Conservation (phyloP, 2,797 vertebrate species). For the Arnoldichthys spilopterus region DNA sequence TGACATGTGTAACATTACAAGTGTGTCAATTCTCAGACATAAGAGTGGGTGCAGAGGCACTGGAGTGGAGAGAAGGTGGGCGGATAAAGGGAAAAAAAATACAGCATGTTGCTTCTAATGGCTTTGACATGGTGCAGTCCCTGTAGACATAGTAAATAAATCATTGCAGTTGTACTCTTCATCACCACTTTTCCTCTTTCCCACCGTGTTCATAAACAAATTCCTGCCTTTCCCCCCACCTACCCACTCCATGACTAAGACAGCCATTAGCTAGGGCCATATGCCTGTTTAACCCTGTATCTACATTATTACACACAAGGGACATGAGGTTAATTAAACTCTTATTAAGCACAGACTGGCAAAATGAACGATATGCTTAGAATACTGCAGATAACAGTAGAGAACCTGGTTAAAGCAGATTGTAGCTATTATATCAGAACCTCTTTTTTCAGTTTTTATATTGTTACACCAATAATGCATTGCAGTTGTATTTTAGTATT, state of each 20-base stretch:
- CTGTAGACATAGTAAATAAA: slow-evolving; percentile 33
- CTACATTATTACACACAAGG: neutral
- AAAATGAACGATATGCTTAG: too few species aligned
- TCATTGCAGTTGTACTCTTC: slow-evolving; percentile 8
- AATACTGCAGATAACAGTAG: too few species aligned
- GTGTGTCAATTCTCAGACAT: slow-evolving; percentile 14
- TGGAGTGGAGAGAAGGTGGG: slow-evolving; percentile 16
- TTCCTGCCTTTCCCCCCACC: neutral
- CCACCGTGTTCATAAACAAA: slow-evolving; percentile 8
- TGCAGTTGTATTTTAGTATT: too few species aligned
- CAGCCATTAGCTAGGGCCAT: too few species aligned
- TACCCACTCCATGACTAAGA: neutral
- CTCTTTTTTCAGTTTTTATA: too few species aligned
- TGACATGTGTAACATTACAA: slow-evolving; percentile 12
- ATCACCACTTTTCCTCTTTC: neutral
- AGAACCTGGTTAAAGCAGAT: too few species aligned
- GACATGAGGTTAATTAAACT: neutral
- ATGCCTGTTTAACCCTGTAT: slow-evolving; percentile 7
- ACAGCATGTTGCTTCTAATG: slow-evolving; percentile 22
- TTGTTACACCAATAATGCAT: too few species aligned
- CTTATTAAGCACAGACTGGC: neutral
- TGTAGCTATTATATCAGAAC: too few species aligned
- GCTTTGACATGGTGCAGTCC: slow-evolving; percentile 14
- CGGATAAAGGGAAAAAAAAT: slow-evolving; percentile 12
- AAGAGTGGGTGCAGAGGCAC: slow-evolving; percentile 16